Evolutionary conservation across 2,113 vertebrate genomes (phyloP).

Genomic region (Labrus mixtus): DNA sequence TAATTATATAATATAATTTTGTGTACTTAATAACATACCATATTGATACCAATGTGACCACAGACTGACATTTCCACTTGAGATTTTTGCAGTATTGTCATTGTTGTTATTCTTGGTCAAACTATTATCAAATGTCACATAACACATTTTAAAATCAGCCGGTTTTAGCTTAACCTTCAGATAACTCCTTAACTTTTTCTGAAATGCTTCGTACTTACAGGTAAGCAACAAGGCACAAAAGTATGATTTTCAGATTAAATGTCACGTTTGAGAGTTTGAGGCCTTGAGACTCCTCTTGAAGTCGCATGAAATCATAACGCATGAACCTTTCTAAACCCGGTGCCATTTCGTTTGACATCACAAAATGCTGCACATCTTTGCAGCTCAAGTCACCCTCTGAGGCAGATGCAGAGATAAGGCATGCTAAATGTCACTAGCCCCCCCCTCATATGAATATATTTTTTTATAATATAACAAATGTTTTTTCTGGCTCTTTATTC

Average conservation of each 20-base stretch:
- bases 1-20: no score
- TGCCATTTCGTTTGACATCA: conserved; percentile 54
- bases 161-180: background rate
- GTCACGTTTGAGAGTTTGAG: conserved; percentile 57
- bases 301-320: conserved; percentile 46
- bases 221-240: conserved; percentile 38
- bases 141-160: background rate
- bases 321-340: conserved; percentile 24
- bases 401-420: conserved; percentile 55
- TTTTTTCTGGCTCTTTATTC: conserved; percentile 24
- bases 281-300: conserved; percentile 37
- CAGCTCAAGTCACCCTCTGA: conserved; percentile 35
- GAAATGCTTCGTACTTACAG: conserved; percentile 38
- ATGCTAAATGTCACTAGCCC: conserved; percentile 62
- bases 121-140: background rate
- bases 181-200: conserved; percentile 2
- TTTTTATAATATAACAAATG: conserved; percentile 18
- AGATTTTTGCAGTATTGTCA: no score
- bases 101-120: background rate
- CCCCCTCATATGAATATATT: conserved; percentile 38
- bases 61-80: no score
- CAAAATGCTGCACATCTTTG: conserved; percentile 21
- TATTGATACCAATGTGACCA: no score
- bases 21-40: no score
- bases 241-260: conserved; percentile 59